Base-by-base conservation (phyloP, 2,113 vertebrate species). In the Amia ocellicauda region DNA sequence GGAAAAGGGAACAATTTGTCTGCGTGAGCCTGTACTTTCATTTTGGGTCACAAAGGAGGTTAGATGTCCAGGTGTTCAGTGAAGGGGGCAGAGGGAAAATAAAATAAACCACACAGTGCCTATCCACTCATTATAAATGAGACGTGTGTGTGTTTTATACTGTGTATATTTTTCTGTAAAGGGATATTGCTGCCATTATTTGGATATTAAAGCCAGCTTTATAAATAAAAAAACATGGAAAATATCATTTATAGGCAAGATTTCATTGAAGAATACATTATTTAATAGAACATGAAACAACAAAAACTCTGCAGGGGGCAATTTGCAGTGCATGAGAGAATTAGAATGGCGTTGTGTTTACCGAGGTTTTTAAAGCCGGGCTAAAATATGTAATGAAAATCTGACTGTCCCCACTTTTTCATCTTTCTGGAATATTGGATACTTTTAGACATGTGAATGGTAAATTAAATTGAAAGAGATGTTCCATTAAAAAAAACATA, bases 231-330 rank as follows among this genome's bases (percentile, higher is more conserved):
- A 78, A 81, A 79, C 68, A 69, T 78, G 80, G 77, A 75, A 79
- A 72, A n/a, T n/a, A n/a, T n/a, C n/a, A n/a, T n/a, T 73, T 80
- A 77, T 70, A 65, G 66, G 76, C 53, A 65, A 73, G 73, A 78
- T 69, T 83, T 79, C 70, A 76, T 74, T 60, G 74, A 74, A 71
- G 77, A 82, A 84, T 84, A 78, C 80, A 85, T 86, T 83, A 88
- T 89, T 87, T 85, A 82, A 80, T 74, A 71, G 84, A 88, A 85
- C 77, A 73, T 69, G 73, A 75, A 70, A 80, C 85, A 85, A 89
- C 79, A 85, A 87, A 89, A 88, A 74, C 84, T 72, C 86, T 66
- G 77, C 77, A 63, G 84, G 88, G 78, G 86, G 84, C 72, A 77
- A 81, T 79, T 7, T 50, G 82, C 73, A 73, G 78, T 72, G 74